Evolutionary conservation across 2,113 vertebrate genomes (phyloP), one percentile per base, ranked within the genome.

Genomic region (Tautogolabrus adspersus): DNA sequence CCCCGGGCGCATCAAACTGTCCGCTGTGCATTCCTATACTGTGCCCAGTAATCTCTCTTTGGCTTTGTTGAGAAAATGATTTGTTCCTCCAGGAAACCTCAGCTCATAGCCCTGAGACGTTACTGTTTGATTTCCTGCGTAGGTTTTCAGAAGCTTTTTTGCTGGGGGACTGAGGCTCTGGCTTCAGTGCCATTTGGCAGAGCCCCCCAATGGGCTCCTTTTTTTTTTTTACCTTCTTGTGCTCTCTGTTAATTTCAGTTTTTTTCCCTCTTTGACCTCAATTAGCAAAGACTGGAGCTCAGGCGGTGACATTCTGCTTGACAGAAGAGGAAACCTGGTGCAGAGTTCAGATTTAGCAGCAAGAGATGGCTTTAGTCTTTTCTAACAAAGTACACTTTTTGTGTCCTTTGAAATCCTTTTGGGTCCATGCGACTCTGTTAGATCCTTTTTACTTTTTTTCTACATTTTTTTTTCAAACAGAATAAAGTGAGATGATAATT

Each of bases 191-290:
- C 83, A 86, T 87, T 86, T 81, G 85, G 83, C 85, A 72, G n/a
- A 80, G 74, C 83, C 87, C 90, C 89, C 88, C 81, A 52, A 72
- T 65, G 79, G 87, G 82, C 84, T 84, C 65, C 72, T 70, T 76
- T 10, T 15, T 21, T 52, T n/a, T 9, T n/a, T 91, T 87, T 82
- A 88, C 79, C 83, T 90, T 92, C 87, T 82, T 89, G 79, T 78
- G 75, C 83, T 86, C 86, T 86, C 79, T 82, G 82, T 89, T 94
- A 93, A 93, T 94, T 94, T 93, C 86, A 91, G 92, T 93, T 86
- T 88, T 89, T 93, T 93, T 34, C 30, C 30, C 30, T 3, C 88
- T 93, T 81, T 91, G 92, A 93, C 94, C 94, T 92, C 90, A 93
- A 93, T 95, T 94, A 94, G 92, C 73, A 86, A 87, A 89, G 84